Conservation (phyloP, 2,113 vertebrate species). For the Rhizomys pruinosus region DNA sequence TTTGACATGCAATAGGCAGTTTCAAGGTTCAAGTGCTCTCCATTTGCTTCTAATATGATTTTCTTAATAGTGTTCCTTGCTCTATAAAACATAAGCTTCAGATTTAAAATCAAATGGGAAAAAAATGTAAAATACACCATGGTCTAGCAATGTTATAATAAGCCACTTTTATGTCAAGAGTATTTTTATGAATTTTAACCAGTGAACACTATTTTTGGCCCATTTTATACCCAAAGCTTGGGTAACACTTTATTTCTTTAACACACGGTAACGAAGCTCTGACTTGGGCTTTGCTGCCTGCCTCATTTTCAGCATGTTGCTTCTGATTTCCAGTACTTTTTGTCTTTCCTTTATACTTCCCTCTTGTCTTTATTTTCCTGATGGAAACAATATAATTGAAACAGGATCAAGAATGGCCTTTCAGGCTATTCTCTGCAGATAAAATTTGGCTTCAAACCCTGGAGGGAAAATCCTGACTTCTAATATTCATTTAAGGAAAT, state of each 20-base stretch:
- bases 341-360: slow-evolving; percentile 43
- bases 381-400: slow-evolving; percentile 47
- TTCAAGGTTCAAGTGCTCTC: slow-evolving; percentile 1
- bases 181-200: slow-evolving; percentile 38
- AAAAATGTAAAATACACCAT: neutral
- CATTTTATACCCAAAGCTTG: slow-evolving; percentile 6
- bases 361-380: slow-evolving; percentile 59
- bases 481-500: slow-evolving; percentile 38
- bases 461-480: slow-evolving; percentile 54
- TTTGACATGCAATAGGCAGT: neutral
- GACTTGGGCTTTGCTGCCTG: slow-evolving; percentile 22
- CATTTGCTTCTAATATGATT: neutral
- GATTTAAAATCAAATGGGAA: slow-evolving; percentile 21
- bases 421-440: slow-evolving; percentile 69
- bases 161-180: neutral
- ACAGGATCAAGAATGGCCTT: slow-evolving; percentile 67
- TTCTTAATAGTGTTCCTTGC: neutral
- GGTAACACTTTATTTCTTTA: neutral
- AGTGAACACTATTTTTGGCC: neutral
- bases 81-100: neutral
- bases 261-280: neutral
- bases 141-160: neutral
- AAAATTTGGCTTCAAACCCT: slow-evolving; percentile 53
- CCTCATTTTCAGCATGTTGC: neutral
- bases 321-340: slow-evolving; percentile 39